A percentile compares a stretch with the other conserved stretches of the same genome.
phyloP scores from a whole-genome alignment of 2,888 invertebrate genomes.

The Hydropsyche betteni region DNA sequence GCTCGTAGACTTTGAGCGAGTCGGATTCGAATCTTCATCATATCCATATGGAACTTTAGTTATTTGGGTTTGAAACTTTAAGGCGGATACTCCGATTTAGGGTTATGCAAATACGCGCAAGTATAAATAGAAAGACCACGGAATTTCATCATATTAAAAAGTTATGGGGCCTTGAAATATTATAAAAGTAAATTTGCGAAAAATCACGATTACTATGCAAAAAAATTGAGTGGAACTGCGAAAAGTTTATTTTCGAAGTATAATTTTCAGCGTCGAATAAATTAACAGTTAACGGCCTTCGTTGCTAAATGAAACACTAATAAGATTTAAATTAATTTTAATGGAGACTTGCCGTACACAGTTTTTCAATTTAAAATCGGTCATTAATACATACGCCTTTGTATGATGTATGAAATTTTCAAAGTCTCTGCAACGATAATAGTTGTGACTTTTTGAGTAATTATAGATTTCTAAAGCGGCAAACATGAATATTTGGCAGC shows the following conservation, averaged over 20 bases:
- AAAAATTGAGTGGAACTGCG: too few species aligned
- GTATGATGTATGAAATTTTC: background rate
- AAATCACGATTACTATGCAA: too few species aligned
- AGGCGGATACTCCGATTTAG: background rate
- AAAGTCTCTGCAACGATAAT: background rate
- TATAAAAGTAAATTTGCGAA: too few species aligned
- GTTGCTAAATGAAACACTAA: too few species aligned
- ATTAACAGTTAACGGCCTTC: too few species aligned
- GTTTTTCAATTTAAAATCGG: constrained; percentile 26
- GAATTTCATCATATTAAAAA: too few species aligned
- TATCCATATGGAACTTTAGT: constrained; percentile 9
- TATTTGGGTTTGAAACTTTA: constrained; percentile 9
- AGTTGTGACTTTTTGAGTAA: background rate
- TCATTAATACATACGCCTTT: background rate
- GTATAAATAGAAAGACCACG: too few species aligned
- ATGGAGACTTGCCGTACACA: background rate
- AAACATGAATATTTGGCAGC: background rate
- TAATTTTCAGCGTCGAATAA: too few species aligned
- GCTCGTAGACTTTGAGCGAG: background rate
- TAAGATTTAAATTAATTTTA: too few species aligned
- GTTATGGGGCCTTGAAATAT: too few species aligned
- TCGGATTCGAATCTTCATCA: background rate
- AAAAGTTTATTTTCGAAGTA: too few species aligned
- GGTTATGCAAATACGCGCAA: too few species aligned
- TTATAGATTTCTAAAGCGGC: constrained; percentile 3